Percentiles rank a stretch among this genome's conserved stretches.
phyloP scores from a whole-genome alignment of 2,797 vertebrate species.

The Onychomys arenicola region DNA sequence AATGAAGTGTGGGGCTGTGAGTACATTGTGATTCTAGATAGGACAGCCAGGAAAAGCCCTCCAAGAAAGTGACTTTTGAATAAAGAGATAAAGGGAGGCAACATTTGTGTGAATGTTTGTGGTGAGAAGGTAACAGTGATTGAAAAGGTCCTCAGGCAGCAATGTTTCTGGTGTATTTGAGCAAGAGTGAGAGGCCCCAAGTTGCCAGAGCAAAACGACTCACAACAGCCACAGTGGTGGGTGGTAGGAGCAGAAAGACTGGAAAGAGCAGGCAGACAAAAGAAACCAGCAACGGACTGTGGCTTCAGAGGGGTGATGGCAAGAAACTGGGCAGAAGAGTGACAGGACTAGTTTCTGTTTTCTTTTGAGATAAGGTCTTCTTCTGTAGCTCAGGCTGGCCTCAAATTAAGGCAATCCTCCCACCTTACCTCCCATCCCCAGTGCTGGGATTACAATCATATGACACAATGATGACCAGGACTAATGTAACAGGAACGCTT shows the following conservation, averaged over 20 bases:
- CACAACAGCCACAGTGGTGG: neutral
- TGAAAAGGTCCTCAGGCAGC: neutral
- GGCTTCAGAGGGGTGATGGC: neutral
- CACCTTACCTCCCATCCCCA: too few relatives aligned
- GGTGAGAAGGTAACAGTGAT: neutral
- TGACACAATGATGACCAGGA: neutral
- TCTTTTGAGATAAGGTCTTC: neutral
- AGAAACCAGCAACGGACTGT: neutral
- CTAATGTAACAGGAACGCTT: neutral
- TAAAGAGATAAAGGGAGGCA: conserved; percentile 1
- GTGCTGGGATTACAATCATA: neutral
- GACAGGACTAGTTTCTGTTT: neutral
- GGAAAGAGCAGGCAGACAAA: neutral
- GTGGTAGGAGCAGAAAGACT: neutral
- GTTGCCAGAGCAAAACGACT: neutral
- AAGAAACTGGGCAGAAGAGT: neutral
- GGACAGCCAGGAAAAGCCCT: neutral
- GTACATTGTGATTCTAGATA: neutral
- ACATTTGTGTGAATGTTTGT: neutral
- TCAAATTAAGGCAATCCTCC: neutral
- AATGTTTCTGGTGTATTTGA: neutral
- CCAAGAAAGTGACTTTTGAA: conserved; percentile 59
- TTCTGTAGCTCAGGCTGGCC: neutral
- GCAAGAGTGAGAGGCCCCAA: neutral
- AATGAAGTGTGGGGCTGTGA: neutral